These are phyloP conservation scores for Hesperia comma DNA, from an alignment of 2,888 invertebrate genomes.

Conservation along the genomic window DNA sequence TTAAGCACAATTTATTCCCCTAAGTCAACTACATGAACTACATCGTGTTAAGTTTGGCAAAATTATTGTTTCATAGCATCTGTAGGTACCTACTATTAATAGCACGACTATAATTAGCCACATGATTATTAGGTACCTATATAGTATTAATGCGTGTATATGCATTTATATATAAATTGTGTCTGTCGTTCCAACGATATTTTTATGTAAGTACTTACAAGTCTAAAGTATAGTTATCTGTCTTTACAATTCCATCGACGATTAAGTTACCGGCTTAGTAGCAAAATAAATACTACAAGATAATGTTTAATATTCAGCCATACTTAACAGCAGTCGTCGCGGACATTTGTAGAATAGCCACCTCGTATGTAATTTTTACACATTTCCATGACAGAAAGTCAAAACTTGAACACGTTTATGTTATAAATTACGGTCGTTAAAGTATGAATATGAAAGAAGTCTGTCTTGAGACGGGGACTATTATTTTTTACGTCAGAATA, in stretches of 20 bases:
- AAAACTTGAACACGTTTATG: slow-evolving; percentile 17
- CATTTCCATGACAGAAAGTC: slow-evolving; percentile 11
- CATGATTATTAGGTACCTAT: too few species aligned
- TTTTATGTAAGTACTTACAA: too few species aligned
- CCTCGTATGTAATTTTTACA: slow-evolving; percentile 28
- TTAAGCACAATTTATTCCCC: too few species aligned
- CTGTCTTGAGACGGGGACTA: background rate
- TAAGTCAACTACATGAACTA: too few species aligned
- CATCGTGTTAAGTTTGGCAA: too few species aligned
- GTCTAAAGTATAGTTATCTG: too few species aligned
- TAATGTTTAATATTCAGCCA: slow-evolving; percentile 10
- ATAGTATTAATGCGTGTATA: too few species aligned
- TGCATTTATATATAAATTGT: too few species aligned
- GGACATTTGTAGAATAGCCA: slow-evolving; percentile 7
- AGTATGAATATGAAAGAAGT: background rate
- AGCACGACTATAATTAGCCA: too few species aligned
- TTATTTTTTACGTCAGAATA: slow-evolving; percentile 12
- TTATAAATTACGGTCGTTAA: slow-evolving; percentile 14
- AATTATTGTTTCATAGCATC: too few species aligned
- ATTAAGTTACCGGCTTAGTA: background rate
- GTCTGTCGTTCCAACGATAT: too few species aligned
- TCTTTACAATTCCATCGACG: background rate
- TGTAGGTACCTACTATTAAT: too few species aligned
- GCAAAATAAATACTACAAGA: slow-evolving; percentile 16
- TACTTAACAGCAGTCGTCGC: slow-evolving; percentile 12